Evolutionary conservation across 2,797 vertebrate genomes (phyloP).

Genomic region (Malurus splendens): DNA sequence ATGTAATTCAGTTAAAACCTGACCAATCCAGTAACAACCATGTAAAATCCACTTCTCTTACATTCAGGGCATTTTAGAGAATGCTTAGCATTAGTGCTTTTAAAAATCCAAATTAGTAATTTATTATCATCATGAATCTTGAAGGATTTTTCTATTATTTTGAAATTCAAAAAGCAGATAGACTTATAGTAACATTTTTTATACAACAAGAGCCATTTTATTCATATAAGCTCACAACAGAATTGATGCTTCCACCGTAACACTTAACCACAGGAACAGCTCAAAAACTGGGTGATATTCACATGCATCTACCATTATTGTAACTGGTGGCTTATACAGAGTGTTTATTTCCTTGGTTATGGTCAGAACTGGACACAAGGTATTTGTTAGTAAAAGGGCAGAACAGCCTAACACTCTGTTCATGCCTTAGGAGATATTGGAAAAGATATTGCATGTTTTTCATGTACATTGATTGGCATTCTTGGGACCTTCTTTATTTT

Average conservation of each 20-base stretch:
- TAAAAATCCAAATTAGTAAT: not conserved
- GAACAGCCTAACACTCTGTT: not conserved
- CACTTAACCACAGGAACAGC: not conserved
- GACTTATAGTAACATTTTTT: not conserved
- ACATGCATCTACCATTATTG: not conserved
- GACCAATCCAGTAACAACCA: not conserved
- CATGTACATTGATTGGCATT: not conserved
- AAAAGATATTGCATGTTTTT: not conserved
- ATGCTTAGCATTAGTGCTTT: not conserved
- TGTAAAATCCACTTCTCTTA: not conserved
- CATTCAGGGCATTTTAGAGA: not conserved
- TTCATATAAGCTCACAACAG: conserved; percentile 16
- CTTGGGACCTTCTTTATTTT: not conserved
- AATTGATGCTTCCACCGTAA: not conserved
- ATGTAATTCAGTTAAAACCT: not conserved
- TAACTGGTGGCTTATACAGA: not conserved
- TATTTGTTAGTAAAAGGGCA: not conserved
- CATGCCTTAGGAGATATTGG: not conserved
- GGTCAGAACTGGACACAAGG: not conserved
- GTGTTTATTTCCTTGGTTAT: not conserved
- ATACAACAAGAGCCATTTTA: conserved; percentile 41
- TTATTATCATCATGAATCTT: not conserved
- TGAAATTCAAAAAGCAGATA: not conserved
- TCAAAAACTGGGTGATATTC: not conserved
- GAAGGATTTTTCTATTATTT: not conserved